phyloP scores from a whole-genome alignment of 2,888 invertebrate species.

The Tortricodes alternella region DNA sequence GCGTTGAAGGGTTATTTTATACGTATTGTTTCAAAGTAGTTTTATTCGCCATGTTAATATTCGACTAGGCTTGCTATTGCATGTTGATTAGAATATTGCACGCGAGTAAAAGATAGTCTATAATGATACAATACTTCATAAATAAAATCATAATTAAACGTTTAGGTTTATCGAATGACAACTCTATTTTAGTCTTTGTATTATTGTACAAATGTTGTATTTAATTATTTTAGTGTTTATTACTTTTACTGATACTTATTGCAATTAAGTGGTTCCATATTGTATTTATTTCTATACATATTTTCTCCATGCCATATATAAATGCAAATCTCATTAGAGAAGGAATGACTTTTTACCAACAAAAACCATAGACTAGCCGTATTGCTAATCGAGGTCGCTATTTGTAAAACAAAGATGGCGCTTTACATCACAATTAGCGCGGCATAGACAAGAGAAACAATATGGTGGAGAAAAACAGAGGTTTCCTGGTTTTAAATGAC shows the following conservation, averaged over 20 bases:
- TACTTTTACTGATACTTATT: no score
- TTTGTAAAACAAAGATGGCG: constrained; percentile 75
- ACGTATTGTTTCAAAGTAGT: constrained; percentile 9
- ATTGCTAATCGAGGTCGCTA: constrained; percentile 65
- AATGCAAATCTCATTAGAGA: constrained; percentile 15
- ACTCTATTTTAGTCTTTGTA: no score
- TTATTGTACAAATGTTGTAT: no score
- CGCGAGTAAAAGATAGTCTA: no score
- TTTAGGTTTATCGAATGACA: no score
- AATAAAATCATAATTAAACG: no score
- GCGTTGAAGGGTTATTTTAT: constrained; percentile 23
- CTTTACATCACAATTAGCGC: constrained; percentile 75
- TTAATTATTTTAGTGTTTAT: no score
- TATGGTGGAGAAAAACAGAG: constrained; percentile 73
- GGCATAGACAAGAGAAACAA: constrained; percentile 70
- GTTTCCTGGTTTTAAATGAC: constrained; percentile 65
- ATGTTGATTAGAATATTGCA: no score
- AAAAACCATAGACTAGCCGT: constrained; percentile 31
- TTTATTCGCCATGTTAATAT: background rate
- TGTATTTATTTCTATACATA: constrained; percentile 3
- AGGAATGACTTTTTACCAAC: constrained; percentile 26
- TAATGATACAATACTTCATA: no score
- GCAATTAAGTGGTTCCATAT: no score
- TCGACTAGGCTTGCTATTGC: background rate
- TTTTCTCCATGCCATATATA: background rate